Base-by-base conservation (phyloP, 2,888 invertebrate species). In the Melinaea menophilus region DNA sequence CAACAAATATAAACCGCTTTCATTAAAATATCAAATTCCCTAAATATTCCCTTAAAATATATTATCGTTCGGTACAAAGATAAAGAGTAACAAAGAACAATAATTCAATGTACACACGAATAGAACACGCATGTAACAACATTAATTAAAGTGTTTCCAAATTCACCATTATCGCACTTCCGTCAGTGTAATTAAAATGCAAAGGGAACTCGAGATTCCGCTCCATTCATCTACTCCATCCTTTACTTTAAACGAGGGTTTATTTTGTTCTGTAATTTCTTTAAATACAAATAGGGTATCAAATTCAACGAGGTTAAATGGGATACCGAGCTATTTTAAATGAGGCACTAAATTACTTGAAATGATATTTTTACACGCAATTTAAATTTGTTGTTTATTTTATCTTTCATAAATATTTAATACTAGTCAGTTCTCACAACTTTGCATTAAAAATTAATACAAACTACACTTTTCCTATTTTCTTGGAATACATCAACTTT, bases 131-230 rank as follows among this genome's bases (percentile, higher is more conserved):
- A 82, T 87, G 84, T 82, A 84, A 82, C 84, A 83, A 86, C 85
- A 84, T 86, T 88, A 85, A 89, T 90, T 88, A 88, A 84, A 87
- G 82, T 84, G 84, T 83, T 85, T 78, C 86, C 82, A 86, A 88
- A 90, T 86, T 85, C 84, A 83, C 84, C 74, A 81, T 82, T 86
- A 88, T 89, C 88, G 81, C 82, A 81, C 83, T 88, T 88, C 88
- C 88, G 83, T 68, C 72, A 70, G 79, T 75, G 81, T 85, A 86
- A 90, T 89, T 90, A 88, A 85, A 88, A 86, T 84, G 82, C 86
- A 82, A 81, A 83, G 86, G 89, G 84, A 82, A 81, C 77, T 82
- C 71, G 74, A 79, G 79, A 75, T 77, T 80, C 76, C 75, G 74
- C 56, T 81, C 80, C 75, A 78, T 72, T 71, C 70, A 65, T 64